A percentile compares a stretch with the other conserved stretches of the same genome.
phyloP scores from a whole-genome alignment of 2,888 invertebrate genomes.

The Marasmarcha lunaedactyla region DNA sequence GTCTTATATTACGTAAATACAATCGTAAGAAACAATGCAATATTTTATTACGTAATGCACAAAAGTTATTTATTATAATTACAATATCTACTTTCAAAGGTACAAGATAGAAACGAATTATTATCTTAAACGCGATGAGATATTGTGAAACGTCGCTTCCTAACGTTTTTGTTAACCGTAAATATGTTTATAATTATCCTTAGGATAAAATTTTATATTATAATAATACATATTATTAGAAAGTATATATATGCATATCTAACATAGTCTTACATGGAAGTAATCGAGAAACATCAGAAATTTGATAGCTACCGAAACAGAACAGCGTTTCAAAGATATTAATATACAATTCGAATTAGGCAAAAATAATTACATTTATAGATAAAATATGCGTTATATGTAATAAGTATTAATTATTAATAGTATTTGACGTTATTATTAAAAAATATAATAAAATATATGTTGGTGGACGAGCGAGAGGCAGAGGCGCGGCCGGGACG shows the following conservation, averaged over 20 bases:
- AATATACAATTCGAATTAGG: slow-evolving; percentile 70
- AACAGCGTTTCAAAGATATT: slow-evolving; percentile 60
- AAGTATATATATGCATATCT: slow-evolving; percentile 66
- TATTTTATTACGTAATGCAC: slow-evolving; percentile 67
- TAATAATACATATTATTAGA: slow-evolving; percentile 60
- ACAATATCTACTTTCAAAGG: slow-evolving; percentile 68
- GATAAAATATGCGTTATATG: slow-evolving; percentile 65
- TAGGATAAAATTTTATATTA: slow-evolving; percentile 67
- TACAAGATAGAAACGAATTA: slow-evolving; percentile 67
- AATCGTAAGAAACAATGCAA: slow-evolving; percentile 68
- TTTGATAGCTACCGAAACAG: slow-evolving; percentile 57
- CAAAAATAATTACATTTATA: slow-evolving; percentile 68
- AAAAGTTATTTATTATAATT: slow-evolving; percentile 67
- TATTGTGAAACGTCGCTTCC: slow-evolving; percentile 63
- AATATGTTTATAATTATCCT: slow-evolving; percentile 64
- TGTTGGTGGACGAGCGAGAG: slow-evolving; percentile 63
- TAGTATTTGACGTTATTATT: slow-evolving; percentile 70
- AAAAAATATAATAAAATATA: slow-evolving; percentile 70
- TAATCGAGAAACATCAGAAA: slow-evolving; percentile 47
- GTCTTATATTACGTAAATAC: slow-evolving; percentile 66
- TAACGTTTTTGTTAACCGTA: slow-evolving; percentile 60
- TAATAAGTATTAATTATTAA: slow-evolving; percentile 63
- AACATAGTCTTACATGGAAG: slow-evolving; percentile 67
- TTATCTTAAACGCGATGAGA: slow-evolving; percentile 66
- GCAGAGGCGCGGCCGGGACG: slow-evolving; percentile 28